Percentiles rank a stretch among this genome's conserved stretches.
Conservation (phyloP, 2,113 vertebrate species). For the Gulo gulo region DNA sequence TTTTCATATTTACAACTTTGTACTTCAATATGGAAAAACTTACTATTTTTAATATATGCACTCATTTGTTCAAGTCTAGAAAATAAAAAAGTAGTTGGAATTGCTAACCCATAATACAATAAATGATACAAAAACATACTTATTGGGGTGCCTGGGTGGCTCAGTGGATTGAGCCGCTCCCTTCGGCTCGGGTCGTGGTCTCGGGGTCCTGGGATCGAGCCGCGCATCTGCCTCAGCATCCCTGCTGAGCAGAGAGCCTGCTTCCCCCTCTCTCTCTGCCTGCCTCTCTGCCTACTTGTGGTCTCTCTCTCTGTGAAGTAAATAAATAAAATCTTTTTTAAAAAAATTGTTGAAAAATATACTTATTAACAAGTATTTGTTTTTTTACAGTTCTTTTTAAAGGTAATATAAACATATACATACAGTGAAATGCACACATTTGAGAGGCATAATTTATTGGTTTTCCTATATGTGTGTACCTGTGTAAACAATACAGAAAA, state of each 20-base stretch:
- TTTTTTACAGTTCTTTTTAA: not conserved
- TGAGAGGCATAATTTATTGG: not conserved
- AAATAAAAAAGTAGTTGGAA: not conserved
- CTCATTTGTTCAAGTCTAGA: constrained; percentile 15
- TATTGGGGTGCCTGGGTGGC: not conserved
- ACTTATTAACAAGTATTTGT: not conserved
- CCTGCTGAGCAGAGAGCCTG: no score
- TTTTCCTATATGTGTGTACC: not conserved
- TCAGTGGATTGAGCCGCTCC: no score
- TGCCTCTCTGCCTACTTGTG: no score
- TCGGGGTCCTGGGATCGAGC: no score
- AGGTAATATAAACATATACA: not conserved
- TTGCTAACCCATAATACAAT: not conserved
- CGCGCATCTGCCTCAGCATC: no score
- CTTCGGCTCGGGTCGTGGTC: no score
- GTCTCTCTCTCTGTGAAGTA: no score
- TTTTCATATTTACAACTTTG: not conserved
- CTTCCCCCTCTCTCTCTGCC: no score
- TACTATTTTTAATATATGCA: constrained; percentile 19
- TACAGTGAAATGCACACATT: not conserved
- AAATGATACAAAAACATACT: not conserved
- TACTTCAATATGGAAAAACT: not conserved
- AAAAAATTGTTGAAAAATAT: not conserved
- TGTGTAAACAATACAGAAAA: not conserved
- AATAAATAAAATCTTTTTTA: no score